A percentile compares a stretch with the other conserved stretches of the same genome.
Conservation (phyloP, 2,113 vertebrate species). For the Oriolus oriolus region DNA sequence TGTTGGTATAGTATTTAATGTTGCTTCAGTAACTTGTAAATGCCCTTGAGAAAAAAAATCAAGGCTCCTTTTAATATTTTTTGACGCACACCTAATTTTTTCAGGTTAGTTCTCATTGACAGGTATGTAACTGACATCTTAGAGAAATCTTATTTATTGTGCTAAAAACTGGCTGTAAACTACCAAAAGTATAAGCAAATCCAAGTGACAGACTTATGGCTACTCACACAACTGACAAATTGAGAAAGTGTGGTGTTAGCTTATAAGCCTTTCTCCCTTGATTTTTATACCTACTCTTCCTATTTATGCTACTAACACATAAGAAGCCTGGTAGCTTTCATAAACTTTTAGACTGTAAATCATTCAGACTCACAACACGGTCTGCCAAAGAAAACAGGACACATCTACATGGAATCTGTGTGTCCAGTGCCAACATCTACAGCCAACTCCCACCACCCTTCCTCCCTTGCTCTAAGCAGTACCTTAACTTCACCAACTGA, state of each 20-base stretch:
- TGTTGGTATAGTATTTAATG: neutral
- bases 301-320: neutral
- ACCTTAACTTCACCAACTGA: neutral
- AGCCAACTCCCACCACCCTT: neutral
- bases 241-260: neutral
- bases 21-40: neutral
- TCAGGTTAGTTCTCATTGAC: neutral
- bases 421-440: neutral
- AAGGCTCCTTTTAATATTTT: neutral
- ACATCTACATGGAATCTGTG: neutral
- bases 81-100: neutral
- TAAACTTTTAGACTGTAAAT: neutral
- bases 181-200: neutral
- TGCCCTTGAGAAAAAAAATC: neutral
- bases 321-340: neutral
- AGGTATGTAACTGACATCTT: neutral
- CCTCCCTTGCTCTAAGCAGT: neutral
- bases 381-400: neutral
- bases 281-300: neutral
- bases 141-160: neutral
- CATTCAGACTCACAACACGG: neutral
- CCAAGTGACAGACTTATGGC: neutral
- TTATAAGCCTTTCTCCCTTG: neutral
- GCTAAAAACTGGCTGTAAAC: neutral
- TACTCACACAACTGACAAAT: neutral